Conservation (phyloP, 2,113 vertebrate genomes). For the Hemichromis elongatus region DNA sequence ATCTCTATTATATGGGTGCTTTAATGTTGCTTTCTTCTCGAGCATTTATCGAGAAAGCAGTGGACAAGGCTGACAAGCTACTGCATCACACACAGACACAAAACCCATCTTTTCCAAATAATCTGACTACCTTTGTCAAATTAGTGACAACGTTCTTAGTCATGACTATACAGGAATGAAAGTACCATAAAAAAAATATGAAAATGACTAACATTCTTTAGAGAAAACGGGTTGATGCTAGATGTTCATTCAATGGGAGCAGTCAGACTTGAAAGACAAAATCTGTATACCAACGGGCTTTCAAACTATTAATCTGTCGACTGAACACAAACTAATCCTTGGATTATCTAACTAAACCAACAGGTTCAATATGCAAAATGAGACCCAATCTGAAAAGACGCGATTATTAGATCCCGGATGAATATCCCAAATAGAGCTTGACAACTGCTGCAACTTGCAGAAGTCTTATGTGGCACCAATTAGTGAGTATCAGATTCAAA, state of each 20-base stretch:
- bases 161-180: background rate
- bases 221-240: background rate
- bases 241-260: background rate
- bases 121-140: background rate
- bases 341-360: background rate
- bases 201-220: background rate
- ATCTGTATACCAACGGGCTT: background rate
- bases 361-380: background rate
- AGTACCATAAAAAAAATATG: too few relatives aligned
- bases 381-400: background rate
- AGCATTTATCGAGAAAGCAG: background rate
- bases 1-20: slow-evolving; percentile 15
- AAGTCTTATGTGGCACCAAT: background rate
- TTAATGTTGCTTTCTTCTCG: background rate
- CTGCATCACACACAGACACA: background rate
- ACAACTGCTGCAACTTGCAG: background rate
- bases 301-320: background rate
- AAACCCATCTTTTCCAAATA: background rate
- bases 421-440: background rate
- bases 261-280: background rate
- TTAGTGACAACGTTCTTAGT: background rate
- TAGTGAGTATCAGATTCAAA: background rate
- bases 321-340: background rate
- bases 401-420: background rate
- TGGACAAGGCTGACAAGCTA: background rate